Base-by-base conservation (phyloP, 2,797 vertebrate genomes). In the Xyrichtys novacula region DNA sequence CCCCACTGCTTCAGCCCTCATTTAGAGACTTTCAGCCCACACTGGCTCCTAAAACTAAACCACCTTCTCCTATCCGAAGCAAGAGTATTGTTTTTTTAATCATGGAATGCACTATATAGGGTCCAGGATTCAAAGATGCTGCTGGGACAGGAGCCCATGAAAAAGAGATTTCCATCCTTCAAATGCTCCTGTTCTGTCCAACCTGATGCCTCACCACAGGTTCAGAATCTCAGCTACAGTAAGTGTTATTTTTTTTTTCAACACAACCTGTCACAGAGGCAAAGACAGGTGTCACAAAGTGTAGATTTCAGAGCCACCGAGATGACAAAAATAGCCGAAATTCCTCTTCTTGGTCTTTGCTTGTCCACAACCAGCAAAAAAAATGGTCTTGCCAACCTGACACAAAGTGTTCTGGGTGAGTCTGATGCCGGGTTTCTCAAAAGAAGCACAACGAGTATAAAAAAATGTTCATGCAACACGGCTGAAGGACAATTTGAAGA, bases 171-270 rank as follows among this genome's bases (percentile, higher is more conserved):
- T 57, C 12, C 38, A 50, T 59, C 23, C 26, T 17, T 47, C n/a
- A 52, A 65, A 69, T 3, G 10, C 61, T 72, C 64, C 56, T 36
- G 5, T 62, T 66, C 9, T 3, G 20, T 62, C 65, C 16, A 34
- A 49, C 34, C 52, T 67, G 23, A 42, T 52, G 39, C 39, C 31
- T 62, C 43, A 54, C 15, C 40, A 55, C 40, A 64, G 42, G 19
- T 75, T 58, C 28, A 66, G 65, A 62, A 57, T 73, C 20, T 64
- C 58, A 54, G n/a, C 20, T 70, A 34, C 31, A 50, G 44, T 65
- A 94, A 72, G 74, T 68, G 62, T 75, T 64, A 1, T 65, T 64
- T 75, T 81, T 63, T 75, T 81, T 95, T 94, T 89, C 95, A 61
- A 43, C 50, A 70, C 20, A 44, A 34, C 29, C 44, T 67, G 38